Percentiles rank a stretch among this genome's conserved stretches.
These are phyloP conservation scores for Laterallus jamaicensis DNA, from an alignment of 2,113 vertebrate genomes.

Conservation along the genomic window DNA sequence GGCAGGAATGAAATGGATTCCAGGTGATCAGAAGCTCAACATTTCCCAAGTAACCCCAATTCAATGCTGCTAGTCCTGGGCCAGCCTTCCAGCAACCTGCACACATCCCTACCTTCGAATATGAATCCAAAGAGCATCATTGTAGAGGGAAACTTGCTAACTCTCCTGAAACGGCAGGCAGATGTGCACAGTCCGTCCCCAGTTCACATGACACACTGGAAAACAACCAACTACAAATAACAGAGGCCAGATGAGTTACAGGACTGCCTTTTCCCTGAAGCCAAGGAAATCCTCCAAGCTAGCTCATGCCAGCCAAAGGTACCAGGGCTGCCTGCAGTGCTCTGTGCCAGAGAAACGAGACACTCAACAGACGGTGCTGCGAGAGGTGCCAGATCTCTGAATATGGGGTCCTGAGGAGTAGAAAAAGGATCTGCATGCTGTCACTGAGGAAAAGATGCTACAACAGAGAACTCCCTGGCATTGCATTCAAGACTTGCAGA, in stretches of 20 bases:
- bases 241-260: neutral
- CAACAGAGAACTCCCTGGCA: neutral
- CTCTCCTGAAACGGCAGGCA: neutral
- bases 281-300: neutral
- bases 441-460: neutral
- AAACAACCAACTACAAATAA: neutral
- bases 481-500: neutral
- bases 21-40: neutral
- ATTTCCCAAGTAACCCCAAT: neutral
- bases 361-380: accelerated
- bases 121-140: neutral
- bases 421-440: accelerated
- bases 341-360: neutral
- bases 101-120: neutral
- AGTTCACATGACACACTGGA: neutral
- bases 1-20: neutral
- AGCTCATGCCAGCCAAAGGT: neutral
- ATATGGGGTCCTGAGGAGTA: neutral
- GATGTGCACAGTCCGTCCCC: neutral
- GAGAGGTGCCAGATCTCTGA: neutral
- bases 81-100: neutral
- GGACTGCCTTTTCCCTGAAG: neutral
- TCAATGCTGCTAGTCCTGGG: neutral
- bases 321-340: neutral
- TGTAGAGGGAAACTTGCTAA: neutral